Percentiles rank a stretch among this genome's conserved stretches.
Conservation (phyloP, 1,140 invertebrate genomes). For the Diplogasteroides magnus region DNA sequence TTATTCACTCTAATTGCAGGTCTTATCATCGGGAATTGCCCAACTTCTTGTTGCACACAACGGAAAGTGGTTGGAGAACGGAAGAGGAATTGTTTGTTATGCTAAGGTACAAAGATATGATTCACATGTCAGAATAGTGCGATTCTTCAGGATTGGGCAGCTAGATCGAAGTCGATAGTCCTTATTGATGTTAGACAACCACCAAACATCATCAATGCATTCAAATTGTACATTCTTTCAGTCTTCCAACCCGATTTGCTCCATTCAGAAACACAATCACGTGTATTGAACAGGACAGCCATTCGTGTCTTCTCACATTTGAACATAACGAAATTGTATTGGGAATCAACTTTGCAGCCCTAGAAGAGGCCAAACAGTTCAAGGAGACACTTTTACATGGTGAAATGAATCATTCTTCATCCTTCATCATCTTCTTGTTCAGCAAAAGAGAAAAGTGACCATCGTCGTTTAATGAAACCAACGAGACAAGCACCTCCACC, state of each 20-base stretch:
- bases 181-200: neutral
- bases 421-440: neutral
- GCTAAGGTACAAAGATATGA: neutral
- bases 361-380: too few species aligned
- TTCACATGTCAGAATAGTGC: neutral
- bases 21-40: neutral
- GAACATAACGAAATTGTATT: neutral
- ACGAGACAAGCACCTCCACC: neutral
- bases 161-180: neutral
- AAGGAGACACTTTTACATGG: too few species aligned
- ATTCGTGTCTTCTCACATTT: neutral
- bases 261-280: neutral
- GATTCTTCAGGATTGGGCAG: neutral
- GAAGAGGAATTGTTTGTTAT: neutral
- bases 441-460: neutral
- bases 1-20: neutral
- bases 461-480: neutral
- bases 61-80: neutral
- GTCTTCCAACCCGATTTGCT: neutral
- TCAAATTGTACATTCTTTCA: neutral
- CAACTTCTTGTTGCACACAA: neutral
- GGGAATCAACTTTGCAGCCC: neutral
- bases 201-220: neutral
- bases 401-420: too few species aligned
- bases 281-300: neutral